Percentiles rank a stretch among this genome's conserved stretches.
Evolutionary conservation across 2,888 invertebrate genomes (phyloP).

Genomic region (Andrena flavipes): DNA sequence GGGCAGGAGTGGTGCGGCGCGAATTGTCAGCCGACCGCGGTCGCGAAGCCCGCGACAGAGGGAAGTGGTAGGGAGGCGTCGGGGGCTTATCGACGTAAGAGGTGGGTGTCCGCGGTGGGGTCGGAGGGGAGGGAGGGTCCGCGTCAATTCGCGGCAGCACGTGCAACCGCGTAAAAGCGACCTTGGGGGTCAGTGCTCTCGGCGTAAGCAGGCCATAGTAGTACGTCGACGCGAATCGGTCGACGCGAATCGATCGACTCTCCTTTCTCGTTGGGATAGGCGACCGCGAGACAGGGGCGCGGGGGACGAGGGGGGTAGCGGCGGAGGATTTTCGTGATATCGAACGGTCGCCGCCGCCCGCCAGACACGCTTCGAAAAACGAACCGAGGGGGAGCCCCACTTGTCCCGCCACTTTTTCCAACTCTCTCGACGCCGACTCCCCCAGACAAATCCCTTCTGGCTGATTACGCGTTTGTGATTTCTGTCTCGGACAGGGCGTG

Average conservation of each 20-base stretch:
- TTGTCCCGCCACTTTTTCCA: conserved; percentile 34
- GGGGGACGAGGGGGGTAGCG: neutral
- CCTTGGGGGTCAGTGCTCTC: conserved; percentile 82
- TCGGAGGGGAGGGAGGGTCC: conserved; percentile 36
- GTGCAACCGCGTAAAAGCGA: conserved; percentile 82
- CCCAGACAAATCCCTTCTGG: conserved; percentile 31
- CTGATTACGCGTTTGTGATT: conserved; percentile 38
- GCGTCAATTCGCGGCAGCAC: conserved; percentile 79
- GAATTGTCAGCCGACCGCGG: conserved; percentile 17
- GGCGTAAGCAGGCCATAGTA: conserved; percentile 76
- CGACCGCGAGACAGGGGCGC: conserved; percentile 49
- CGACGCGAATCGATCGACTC: conserved; percentile 74
- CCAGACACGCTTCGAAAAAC: conserved; percentile 42
- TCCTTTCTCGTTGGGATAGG: conserved; percentile 70
- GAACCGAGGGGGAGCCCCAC: conserved; percentile 16
- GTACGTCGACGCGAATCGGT: conserved; percentile 73
- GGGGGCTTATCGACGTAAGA: conserved; percentile 4
- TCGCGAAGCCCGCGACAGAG: neutral
- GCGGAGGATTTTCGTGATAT: conserved; percentile 56
- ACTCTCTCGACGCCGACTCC: neutral
- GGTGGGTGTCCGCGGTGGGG: neutral
- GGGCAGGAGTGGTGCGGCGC: neutral
- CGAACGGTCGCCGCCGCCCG: conserved; percentile 54
- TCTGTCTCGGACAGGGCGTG: conserved; percentile 25
- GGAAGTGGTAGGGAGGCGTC: neutral